Conservation (phyloP, 2,113 vertebrate genomes). For the Periophthalmodon schlosseri region DNA sequence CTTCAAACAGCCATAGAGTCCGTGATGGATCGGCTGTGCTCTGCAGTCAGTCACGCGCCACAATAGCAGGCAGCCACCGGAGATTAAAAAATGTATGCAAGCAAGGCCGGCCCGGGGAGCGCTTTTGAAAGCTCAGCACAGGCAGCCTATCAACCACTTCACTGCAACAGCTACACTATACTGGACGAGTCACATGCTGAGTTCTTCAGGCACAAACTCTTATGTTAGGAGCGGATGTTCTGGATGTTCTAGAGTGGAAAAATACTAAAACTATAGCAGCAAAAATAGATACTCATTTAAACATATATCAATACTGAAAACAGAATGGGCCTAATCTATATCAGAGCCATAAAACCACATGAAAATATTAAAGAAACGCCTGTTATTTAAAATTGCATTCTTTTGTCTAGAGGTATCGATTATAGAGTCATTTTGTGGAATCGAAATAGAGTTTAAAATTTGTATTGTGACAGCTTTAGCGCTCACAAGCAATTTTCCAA, state of each 20-base stretch:
- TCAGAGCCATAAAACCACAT: too few species aligned
- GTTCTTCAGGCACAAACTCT: neutral
- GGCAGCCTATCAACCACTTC: conserved; percentile 39
- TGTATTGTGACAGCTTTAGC: too few species aligned
- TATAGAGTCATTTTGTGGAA: too few species aligned
- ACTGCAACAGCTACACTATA: neutral
- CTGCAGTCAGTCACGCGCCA: conserved; percentile 16
- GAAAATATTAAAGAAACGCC: too few species aligned
- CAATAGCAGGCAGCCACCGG: conserved; percentile 22
- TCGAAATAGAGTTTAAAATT: too few species aligned
- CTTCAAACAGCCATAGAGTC: conserved; percentile 17
- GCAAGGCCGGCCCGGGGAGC: conserved; percentile 27
- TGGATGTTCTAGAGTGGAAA: neutral
- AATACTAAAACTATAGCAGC: neutral
- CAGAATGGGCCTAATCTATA: too few species aligned
- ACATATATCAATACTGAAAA: too few species aligned
- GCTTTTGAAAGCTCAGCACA: conserved; percentile 53
- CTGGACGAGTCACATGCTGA: neutral
- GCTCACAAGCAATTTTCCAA: too few species aligned
- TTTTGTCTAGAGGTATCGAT: too few species aligned
- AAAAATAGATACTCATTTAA: too few species aligned
- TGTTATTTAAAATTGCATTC: too few species aligned
- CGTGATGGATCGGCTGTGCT: conserved; percentile 20
- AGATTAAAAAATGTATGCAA: conserved; percentile 35
- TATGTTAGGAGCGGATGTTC: neutral